phyloP scores from a whole-genome alignment of 2,797 vertebrate species.

The Epinephelus malabaricus region DNA sequence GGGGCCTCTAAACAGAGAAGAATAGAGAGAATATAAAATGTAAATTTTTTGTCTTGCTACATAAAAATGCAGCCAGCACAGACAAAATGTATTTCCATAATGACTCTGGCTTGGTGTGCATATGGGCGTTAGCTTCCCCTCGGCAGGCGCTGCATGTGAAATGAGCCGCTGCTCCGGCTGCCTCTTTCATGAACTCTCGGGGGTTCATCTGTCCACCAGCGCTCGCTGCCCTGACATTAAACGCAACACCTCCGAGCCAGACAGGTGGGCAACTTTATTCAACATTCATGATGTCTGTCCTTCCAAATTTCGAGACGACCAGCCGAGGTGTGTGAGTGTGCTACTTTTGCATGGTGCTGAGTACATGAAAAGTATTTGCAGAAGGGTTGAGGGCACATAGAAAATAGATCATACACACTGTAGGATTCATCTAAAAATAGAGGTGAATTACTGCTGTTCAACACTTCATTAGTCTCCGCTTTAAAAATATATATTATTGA shows the following conservation, averaged over 20 bases:
- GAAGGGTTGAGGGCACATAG: background rate
- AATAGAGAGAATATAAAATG: slow-evolving; percentile 58
- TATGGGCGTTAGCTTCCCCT: slow-evolving; percentile 69
- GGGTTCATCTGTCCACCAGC: slow-evolving; percentile 54
- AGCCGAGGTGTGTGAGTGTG: background rate
- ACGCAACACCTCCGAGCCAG: slow-evolving; percentile 58
- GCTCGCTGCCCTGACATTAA: slow-evolving; percentile 66
- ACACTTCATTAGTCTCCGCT: background rate
- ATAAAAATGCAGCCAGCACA: slow-evolving; percentile 67
- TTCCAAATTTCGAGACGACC: slow-evolving; percentile 42
- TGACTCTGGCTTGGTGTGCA: slow-evolving; percentile 69
- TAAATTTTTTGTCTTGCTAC: slow-evolving; percentile 61
- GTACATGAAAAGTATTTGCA: slow-evolving; percentile 12
- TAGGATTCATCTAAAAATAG: background rate
- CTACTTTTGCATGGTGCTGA: background rate
- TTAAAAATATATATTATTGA: background rate
- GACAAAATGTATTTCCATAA: slow-evolving; percentile 78
- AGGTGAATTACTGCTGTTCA: background rate
- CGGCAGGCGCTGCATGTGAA: slow-evolving; percentile 69
- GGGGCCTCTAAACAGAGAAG: slow-evolving; percentile 57
- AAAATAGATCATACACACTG: background rate
- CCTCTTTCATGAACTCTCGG: slow-evolving; percentile 72
- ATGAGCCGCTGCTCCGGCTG: slow-evolving; percentile 66
- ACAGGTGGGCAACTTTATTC: slow-evolving; percentile 74
- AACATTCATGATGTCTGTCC: slow-evolving; percentile 67